phyloP scores from a whole-genome alignment of 2,797 vertebrate genomes.

The Botia kubotai region DNA sequence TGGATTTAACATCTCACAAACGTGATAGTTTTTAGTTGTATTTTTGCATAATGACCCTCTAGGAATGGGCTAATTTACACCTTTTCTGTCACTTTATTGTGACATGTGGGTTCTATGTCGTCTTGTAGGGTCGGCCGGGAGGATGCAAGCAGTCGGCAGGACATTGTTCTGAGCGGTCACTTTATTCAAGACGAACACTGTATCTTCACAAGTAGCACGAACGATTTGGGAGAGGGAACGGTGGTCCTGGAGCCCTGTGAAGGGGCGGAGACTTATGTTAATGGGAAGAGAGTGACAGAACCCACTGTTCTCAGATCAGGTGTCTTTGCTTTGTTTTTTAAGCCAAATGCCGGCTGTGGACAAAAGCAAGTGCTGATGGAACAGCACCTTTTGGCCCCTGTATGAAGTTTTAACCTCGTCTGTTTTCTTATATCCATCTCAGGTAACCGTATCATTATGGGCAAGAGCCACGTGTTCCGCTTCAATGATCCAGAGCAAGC shows the following conservation, averaged over 20 bases:
- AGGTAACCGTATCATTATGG: conserved; percentile 99
- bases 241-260: conserved; percentile 93
- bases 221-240: conserved; percentile 86
- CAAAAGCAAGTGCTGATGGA: neutral
- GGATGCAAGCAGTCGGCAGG: conserved; percentile 91
- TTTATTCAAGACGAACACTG: conserved; percentile 98
- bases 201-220: conserved; percentile 90
- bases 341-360: neutral
- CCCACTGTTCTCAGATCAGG: conserved; percentile 89
- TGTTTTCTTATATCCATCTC: conserved; percentile 15
- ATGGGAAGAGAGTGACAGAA: conserved; percentile 92
- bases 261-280: conserved; percentile 92
- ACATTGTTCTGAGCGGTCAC: conserved; percentile 96
- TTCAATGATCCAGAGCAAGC: conserved; percentile 98
- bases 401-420: neutral
- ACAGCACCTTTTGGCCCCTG: neutral
- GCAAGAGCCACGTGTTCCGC: conserved; percentile 97
- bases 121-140: conserved; percentile 90
- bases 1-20: too few species aligned
- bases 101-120: neutral
- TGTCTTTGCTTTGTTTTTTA: conserved; percentile 10
- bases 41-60: neutral
- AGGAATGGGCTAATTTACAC: neutral
- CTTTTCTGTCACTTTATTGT: neutral
- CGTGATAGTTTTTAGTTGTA: neutral